Percentiles rank a stretch among this genome's conserved stretches.
Conservation (phyloP, 2,888 invertebrate genomes). For the Drymonia ruficornis region DNA sequence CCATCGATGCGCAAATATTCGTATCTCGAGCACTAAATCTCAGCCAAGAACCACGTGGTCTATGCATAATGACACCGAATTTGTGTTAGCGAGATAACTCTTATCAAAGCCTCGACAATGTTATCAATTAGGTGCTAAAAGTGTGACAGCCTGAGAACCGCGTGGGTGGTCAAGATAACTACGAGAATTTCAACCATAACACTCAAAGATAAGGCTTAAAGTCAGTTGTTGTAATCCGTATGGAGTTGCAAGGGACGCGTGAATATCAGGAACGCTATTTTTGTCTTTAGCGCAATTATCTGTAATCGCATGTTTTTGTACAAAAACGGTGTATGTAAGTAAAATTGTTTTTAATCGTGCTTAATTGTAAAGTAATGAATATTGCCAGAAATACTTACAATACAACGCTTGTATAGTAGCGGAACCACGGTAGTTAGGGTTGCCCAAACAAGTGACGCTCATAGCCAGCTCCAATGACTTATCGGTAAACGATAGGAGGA, state of each 20-base stretch:
- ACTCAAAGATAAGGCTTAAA: background rate
- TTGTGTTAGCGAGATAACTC: slow-evolving; percentile 51
- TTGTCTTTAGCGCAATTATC: background rate
- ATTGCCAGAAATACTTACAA: no score
- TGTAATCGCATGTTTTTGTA: background rate
- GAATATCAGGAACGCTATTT: slow-evolving; percentile 9
- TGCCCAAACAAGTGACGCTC: no score
- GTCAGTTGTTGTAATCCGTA: background rate
- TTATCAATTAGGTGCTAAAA: slow-evolving; percentile 54
- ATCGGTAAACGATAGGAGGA: no score
- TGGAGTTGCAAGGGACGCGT: slow-evolving; percentile 10
- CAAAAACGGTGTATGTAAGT: background rate
- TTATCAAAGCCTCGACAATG: slow-evolving; percentile 55
- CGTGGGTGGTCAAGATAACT: slow-evolving; percentile 48
- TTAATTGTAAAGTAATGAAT: no score
- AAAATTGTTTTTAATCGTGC: background rate
- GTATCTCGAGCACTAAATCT: slow-evolving; percentile 12
- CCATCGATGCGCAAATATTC: background rate
- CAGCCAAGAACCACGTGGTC: slow-evolving; percentile 25
- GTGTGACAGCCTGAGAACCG: slow-evolving; percentile 50
- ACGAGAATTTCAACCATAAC: slow-evolving; percentile 26
- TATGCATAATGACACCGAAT: slow-evolving; percentile 51
- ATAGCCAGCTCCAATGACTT: no score
- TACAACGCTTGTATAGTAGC: no score
- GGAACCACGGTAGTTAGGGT: no score